phyloP scores from a whole-genome alignment of 2,888 invertebrate species.

The Trichopoda pennipes region DNA sequence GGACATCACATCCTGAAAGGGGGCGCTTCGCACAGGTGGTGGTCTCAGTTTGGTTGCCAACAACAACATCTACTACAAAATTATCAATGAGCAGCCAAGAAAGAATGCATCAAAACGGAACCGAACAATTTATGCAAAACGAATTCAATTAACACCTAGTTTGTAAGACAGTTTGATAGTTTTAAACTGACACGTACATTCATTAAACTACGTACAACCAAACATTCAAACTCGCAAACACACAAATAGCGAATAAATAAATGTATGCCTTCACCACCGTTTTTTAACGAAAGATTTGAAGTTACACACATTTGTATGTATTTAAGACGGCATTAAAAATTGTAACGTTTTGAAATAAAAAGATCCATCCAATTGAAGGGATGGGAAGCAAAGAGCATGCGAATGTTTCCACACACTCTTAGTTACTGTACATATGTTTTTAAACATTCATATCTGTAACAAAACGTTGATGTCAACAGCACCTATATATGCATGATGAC shows the following conservation, averaged over 20 bases:
- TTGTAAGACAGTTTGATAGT: conserved; percentile 68
- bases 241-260: conserved; percentile 6
- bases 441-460: too few relatives aligned
- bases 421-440: too few relatives aligned
- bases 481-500: too few relatives aligned
- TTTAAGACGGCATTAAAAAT: background rate
- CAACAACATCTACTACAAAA: conserved; percentile 22
- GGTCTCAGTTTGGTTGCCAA: conserved; percentile 45
- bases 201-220: conserved; percentile 38
- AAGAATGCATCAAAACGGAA: conserved; percentile 56
- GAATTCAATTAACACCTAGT: conserved; percentile 81
- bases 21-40: conserved; percentile 63
- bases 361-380: conserved; percentile 9
- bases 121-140: conserved; percentile 79
- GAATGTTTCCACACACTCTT: background rate
- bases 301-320: too few relatives aligned
- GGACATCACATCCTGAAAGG: conserved; percentile 43
- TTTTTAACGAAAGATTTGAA: background rate
- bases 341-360: background rate
- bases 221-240: background rate
- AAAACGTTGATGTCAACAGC: too few relatives aligned
- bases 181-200: conserved; percentile 65
- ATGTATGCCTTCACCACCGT: conserved; percentile 30
- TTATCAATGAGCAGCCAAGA: conserved; percentile 58
- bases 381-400: background rate